These are phyloP conservation scores for Scartelaos histophorus DNA, from an alignment of 2,113 vertebrate genomes.

Conservation along the genomic window DNA sequence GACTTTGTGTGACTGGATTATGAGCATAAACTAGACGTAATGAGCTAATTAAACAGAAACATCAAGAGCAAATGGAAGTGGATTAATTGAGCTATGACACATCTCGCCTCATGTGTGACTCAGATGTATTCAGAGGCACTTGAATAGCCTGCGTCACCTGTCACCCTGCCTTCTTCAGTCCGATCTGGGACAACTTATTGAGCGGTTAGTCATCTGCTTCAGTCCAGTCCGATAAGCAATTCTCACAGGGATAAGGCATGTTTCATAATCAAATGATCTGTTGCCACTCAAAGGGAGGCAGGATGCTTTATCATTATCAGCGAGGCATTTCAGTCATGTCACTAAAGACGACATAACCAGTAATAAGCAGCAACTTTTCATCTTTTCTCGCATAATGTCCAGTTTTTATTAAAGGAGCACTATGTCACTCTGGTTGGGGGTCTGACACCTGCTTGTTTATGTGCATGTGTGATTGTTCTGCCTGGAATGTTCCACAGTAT, in stretches of 20 bases:
- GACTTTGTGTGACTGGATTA: background rate
- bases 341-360: background rate
- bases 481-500: too few species aligned
- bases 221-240: background rate
- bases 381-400: background rate
- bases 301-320: background rate
- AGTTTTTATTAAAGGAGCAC: too few species aligned
- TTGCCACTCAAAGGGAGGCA: background rate
- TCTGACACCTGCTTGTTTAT: too few species aligned
- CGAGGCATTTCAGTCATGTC: background rate
- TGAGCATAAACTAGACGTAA: background rate
- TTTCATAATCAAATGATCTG: background rate
- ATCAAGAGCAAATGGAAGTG: background rate
- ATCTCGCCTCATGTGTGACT: background rate
- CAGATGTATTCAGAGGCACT: background rate
- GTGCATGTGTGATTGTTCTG: too few species aligned
- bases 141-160: constrained; percentile 3
- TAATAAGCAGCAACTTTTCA: background rate
- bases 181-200: background rate
- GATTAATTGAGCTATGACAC: background rate
- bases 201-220: background rate
- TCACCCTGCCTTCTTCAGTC: background rate
- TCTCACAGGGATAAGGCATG: background rate
- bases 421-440: too few species aligned
- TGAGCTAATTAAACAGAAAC: background rate